A percentile compares a stretch with the other conserved stretches of the same genome.
phyloP scores from a whole-genome alignment of 2,888 invertebrate species.

The Ochropleura leucogaster region DNA sequence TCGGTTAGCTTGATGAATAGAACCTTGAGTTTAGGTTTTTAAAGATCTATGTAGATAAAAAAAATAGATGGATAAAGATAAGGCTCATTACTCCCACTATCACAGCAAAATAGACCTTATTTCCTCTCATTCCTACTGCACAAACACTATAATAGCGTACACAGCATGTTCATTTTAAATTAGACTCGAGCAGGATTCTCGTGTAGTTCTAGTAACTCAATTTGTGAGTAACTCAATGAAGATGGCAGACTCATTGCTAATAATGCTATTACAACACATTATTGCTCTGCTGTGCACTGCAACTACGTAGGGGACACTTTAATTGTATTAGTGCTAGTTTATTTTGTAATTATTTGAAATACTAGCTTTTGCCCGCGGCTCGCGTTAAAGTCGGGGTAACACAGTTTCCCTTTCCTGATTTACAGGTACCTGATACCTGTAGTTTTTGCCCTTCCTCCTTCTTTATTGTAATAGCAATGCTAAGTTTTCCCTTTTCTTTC shows the following conservation, averaged over 20 bases:
- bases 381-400: no score
- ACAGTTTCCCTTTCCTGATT: no score
- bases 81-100: background rate
- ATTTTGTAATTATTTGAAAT: slow-evolving; percentile 17
- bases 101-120: background rate
- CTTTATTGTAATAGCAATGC: no score
- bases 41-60: no score
- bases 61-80: background rate
- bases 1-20: no score
- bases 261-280: slow-evolving; percentile 40
- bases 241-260: slow-evolving; percentile 44
- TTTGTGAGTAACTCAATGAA: slow-evolving; percentile 49
- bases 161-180: slow-evolving; percentile 29
- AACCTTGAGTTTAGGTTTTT: no score
- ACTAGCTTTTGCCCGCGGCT: no score
- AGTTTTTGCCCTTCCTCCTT: no score
- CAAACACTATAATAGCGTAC: background rate
- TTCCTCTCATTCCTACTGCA: background rate
- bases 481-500: no score
- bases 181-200: background rate
- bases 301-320: slow-evolving; percentile 33
- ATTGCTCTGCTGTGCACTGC: slow-evolving; percentile 26
- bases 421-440: no score
- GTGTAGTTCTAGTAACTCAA: slow-evolving; percentile 42
- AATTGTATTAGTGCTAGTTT: slow-evolving; percentile 29